Conservation (phyloP, 2,888 invertebrate genomes). For the Tricholauxania praeusta region DNA sequence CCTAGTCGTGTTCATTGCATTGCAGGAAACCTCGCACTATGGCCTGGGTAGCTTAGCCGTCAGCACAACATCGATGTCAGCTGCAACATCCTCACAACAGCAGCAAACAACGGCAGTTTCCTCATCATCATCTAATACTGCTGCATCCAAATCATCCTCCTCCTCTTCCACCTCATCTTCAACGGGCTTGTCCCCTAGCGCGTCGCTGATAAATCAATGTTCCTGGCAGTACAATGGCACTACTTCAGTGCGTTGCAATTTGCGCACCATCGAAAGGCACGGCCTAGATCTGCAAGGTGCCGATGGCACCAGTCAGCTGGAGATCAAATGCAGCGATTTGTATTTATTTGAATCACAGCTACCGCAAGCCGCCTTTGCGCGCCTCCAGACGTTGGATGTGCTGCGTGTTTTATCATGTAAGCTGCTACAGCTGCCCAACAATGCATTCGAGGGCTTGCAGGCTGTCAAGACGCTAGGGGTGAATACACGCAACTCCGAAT, state of each 20-base stretch:
- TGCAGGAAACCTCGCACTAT: slow-evolving; percentile 31
- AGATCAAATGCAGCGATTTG: slow-evolving; percentile 83
- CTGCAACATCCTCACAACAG: slow-evolving; percentile 24
- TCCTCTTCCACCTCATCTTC: slow-evolving; percentile 28
- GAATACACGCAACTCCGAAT: slow-evolving; percentile 84
- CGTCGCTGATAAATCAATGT: slow-evolving; percentile 66
- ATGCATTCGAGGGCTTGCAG: slow-evolving; percentile 83
- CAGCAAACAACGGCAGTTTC: slow-evolving; percentile 8
- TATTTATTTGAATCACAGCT: slow-evolving; percentile 85
- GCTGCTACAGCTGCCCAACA: slow-evolving; percentile 77
- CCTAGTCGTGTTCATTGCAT: slow-evolving; percentile 4
- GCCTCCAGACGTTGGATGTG: slow-evolving; percentile 78
- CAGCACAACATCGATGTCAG: background rate
- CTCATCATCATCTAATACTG: slow-evolving; percentile 19
- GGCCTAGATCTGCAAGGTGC: slow-evolving; percentile 72
- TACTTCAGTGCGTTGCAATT: slow-evolving; percentile 74
- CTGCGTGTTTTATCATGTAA: slow-evolving; percentile 84
- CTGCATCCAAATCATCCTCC: slow-evolving; percentile 3
- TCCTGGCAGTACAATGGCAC: slow-evolving; percentile 69
- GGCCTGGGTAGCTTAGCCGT: slow-evolving; percentile 10
- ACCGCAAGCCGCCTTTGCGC: slow-evolving; percentile 78
- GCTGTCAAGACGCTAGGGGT: slow-evolving; percentile 78
- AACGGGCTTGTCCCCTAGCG: slow-evolving; percentile 46
- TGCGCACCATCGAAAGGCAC: slow-evolving; percentile 78
- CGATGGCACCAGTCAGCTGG: slow-evolving; percentile 80